Conservation (phyloP, 2,113 vertebrate species). For the Sinosuthora webbiana region DNA sequence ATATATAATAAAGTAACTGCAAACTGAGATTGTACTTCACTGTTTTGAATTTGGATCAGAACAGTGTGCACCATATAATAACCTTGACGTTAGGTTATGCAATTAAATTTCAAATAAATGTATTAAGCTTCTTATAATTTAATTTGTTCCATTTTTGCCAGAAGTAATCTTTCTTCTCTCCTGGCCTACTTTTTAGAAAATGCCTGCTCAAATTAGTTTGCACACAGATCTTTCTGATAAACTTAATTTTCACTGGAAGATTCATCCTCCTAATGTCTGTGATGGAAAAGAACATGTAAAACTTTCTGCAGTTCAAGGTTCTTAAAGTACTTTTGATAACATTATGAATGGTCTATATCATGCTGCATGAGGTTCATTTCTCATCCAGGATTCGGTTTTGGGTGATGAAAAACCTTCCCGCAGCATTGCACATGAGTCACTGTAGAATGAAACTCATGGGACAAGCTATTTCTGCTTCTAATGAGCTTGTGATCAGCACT, state of each 20-base stretch:
- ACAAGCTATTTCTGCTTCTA: background rate
- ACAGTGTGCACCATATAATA: background rate
- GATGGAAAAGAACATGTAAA: background rate
- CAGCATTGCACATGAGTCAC: background rate
- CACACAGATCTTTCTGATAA: constrained; percentile 49
- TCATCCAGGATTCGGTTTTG: background rate
- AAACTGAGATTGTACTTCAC: background rate
- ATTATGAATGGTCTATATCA: background rate
- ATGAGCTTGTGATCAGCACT: background rate
- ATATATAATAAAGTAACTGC: constrained; percentile 21
- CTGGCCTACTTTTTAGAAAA: constrained; percentile 44
- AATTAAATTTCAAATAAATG: constrained; percentile 54
- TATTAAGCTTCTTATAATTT: constrained; percentile 56
- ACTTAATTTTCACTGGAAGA: constrained; percentile 25
- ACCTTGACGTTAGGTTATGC: constrained; percentile 40
- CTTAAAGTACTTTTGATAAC: background rate
- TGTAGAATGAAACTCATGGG: background rate
- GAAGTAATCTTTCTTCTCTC: constrained; percentile 44
- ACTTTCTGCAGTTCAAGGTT: background rate
- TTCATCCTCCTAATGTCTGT: constrained; percentile 20
- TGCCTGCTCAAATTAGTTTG: constrained; percentile 34
- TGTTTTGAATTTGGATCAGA: constrained; percentile 15
- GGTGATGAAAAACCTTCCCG: background rate
- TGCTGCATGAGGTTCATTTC: background rate
- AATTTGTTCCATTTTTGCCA: constrained; percentile 57